Conservation (phyloP, 2,797 vertebrate genomes). For the Echeneis naucrates region DNA sequence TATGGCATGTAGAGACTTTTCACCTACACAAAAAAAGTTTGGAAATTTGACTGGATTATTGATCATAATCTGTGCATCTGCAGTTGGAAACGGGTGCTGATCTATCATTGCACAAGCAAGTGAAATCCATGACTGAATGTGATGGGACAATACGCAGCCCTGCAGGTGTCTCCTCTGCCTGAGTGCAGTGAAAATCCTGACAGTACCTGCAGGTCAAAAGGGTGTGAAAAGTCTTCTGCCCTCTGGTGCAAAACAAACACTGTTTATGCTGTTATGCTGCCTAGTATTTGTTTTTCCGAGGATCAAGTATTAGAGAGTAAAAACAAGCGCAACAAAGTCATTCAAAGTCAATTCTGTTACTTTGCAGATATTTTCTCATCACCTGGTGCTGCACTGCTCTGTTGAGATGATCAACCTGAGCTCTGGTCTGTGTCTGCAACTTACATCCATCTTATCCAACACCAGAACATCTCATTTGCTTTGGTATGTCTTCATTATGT, state of each 20-base stretch:
- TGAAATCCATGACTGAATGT: slow-evolving; percentile 62
- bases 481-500: too few species aligned
- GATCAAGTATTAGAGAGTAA: slow-evolving; percentile 24
- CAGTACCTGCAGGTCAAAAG: slow-evolving; percentile 67
- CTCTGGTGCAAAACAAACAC: slow-evolving; percentile 52
- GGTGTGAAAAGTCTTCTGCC: slow-evolving; percentile 51
- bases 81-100: slow-evolving; percentile 31
- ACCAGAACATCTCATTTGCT: too few species aligned
- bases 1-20: neutral
- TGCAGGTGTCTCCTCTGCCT: slow-evolving; percentile 59
- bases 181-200: slow-evolving; percentile 59
- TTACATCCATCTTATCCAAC: too few species aligned
- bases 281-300: slow-evolving; percentile 33
- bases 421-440: too few species aligned
- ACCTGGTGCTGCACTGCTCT: slow-evolving; percentile 10
- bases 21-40: slow-evolving; percentile 6
- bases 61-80: slow-evolving; percentile 36
- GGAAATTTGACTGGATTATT: slow-evolving; percentile 26
- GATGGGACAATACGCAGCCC: slow-evolving; percentile 68
- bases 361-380: slow-evolving; percentile 42
- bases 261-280: slow-evolving; percentile 45
- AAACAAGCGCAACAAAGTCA: slow-evolving; percentile 25
- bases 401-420: slow-evolving; percentile 40
- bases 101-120: slow-evolving; percentile 43
- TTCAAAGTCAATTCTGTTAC: slow-evolving; percentile 28